Evolutionary conservation across 2,797 vertebrate species (phyloP).

Genomic region (Leuciscus waleckii): DNA sequence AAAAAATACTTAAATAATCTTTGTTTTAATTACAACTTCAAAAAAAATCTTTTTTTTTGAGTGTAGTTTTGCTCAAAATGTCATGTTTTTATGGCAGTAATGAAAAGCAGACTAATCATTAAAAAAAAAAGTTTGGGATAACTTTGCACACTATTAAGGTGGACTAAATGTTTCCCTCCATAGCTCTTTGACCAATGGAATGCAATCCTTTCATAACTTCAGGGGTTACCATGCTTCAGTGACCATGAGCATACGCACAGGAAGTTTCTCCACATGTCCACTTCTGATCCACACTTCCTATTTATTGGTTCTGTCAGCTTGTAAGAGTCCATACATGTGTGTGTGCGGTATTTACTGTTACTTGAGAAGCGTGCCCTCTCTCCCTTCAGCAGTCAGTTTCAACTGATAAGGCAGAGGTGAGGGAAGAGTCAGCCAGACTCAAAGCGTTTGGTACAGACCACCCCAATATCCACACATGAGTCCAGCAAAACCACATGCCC

Average conservation of each 20-base stretch:
- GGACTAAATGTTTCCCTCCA: not conserved
- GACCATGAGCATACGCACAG: conserved; percentile 42
- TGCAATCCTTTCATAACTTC: conserved; percentile 33
- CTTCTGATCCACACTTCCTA: conserved; percentile 47
- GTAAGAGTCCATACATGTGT: conserved; percentile 31
- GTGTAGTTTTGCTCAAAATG: not conserved
- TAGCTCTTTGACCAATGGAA: conserved; percentile 32
- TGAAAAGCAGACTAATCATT: not conserved
- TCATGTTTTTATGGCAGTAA: not conserved
- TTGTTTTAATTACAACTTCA: not conserved
- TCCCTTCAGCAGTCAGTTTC: conserved; percentile 48
- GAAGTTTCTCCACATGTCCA: conserved; percentile 53
- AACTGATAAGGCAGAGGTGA: conserved; percentile 58
- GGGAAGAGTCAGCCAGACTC: conserved; percentile 51
- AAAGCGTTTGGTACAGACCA: conserved; percentile 29
- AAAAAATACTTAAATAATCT: not conserved
- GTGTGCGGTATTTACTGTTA: conserved; percentile 42
- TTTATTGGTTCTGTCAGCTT: conserved; percentile 54
- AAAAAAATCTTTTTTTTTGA: not conserved
- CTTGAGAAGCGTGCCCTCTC: conserved; percentile 45
- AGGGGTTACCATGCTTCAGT: conserved; percentile 49
- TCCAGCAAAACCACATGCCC: conserved; percentile 10
- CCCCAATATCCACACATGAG: conserved; percentile 33
- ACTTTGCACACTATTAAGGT: not conserved
- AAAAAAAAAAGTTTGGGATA: not conserved